Percentiles rank a stretch among this genome's conserved stretches.
phyloP scores from a whole-genome alignment of 2,113 vertebrate species.

The Gavialis gangeticus region DNA sequence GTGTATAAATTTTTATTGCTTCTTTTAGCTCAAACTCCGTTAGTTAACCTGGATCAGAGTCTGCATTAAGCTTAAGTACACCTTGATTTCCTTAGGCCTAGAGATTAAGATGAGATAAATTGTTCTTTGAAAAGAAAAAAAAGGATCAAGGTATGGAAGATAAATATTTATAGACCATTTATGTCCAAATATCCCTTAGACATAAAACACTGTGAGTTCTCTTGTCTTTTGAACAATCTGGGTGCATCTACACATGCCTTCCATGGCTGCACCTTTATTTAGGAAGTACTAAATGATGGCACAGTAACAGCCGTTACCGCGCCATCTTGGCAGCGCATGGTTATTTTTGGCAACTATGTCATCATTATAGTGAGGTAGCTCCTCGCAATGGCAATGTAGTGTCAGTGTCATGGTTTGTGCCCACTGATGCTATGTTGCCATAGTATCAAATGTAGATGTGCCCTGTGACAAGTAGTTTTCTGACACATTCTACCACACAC shows the following conservation, averaged over 20 bases:
- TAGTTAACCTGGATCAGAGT: neutral
- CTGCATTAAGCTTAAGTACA: neutral
- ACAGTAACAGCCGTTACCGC: too few species aligned
- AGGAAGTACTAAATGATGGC: too few species aligned
- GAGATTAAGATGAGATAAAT: neutral
- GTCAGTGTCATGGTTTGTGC: too few species aligned
- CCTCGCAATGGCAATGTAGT: too few species aligned
- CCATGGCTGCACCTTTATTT: too few species aligned
- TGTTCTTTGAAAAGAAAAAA: neutral
- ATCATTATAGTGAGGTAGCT: too few species aligned
- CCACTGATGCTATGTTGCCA: too few species aligned
- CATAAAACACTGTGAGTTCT: neutral
- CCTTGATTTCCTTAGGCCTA: neutral
- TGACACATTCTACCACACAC: neutral
- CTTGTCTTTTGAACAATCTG: neutral
- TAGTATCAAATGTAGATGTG: too few species aligned
- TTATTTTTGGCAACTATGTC: too few species aligned
- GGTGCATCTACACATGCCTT: too few species aligned
- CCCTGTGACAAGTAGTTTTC: too few species aligned
- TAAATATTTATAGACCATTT: neutral
- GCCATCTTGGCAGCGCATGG: too few species aligned
- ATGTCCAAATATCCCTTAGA: neutral
- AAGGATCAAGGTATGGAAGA: neutral
- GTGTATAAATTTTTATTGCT: neutral
- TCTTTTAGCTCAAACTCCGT: neutral